Conservation (phyloP, 2,888 invertebrate species). For the Lymantria dispar region DNA sequence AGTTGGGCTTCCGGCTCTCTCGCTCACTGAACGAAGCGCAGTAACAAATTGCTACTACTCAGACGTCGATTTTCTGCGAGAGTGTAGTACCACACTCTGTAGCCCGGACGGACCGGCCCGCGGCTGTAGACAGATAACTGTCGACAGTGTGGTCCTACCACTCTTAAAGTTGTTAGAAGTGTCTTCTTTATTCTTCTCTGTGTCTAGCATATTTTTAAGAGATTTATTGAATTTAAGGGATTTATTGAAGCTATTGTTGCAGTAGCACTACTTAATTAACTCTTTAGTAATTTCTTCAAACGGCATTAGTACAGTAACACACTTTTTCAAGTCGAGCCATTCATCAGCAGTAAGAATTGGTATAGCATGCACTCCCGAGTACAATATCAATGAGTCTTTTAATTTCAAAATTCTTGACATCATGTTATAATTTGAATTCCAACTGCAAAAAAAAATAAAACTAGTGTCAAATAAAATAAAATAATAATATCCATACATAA, state of each 20-base stretch:
- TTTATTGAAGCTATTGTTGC: background rate
- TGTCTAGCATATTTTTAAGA: slow-evolving; percentile 1
- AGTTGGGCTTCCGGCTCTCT: too few species aligned
- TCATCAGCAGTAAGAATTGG: background rate
- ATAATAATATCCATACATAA: too few species aligned
- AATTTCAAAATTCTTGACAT: background rate
- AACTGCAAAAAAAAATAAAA: background rate
- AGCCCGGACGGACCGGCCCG: too few species aligned
- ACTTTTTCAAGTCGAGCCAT: slow-evolving; percentile 1
- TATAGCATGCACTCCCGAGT: background rate
- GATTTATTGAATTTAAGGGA: background rate
- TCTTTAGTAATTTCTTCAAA: slow-evolving; percentile 2
- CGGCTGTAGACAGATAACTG: too few species aligned
- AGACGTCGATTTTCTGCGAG: too few species aligned
- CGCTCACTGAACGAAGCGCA: too few species aligned
- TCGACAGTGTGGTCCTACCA: too few species aligned
- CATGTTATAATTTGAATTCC: background rate
- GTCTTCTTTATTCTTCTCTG: background rate
- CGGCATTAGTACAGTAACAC: background rate
- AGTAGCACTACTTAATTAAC: background rate
- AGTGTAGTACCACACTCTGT: too few species aligned
- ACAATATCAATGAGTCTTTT: background rate
- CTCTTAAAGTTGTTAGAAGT: too few species aligned
- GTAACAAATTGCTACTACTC: too few species aligned
- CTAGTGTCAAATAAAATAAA: background rate